Evolutionary conservation across 2,888 invertebrate genomes (phyloP).

Genomic region (Cryptocephalus primarius): DNA sequence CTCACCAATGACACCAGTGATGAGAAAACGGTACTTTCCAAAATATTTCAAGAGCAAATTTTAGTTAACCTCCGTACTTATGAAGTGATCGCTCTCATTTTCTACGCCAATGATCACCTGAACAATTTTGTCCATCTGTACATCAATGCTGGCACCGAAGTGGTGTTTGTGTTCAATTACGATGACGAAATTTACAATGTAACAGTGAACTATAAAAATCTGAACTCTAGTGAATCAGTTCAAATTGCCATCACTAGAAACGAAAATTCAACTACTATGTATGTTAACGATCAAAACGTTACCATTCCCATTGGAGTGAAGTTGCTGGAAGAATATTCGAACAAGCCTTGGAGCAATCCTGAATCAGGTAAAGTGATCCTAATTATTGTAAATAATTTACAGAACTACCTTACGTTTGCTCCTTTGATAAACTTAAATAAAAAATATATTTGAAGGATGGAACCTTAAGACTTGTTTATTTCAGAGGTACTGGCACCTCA

Average conservation of each 20-base stretch:
- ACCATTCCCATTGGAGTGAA: conserved; percentile 58
- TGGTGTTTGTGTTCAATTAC: conserved; percentile 77
- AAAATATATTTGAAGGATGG: too few species aligned
- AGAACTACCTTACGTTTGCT: too few species aligned
- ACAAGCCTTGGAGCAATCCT: conserved; percentile 79
- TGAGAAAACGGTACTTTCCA: conserved; percentile 52
- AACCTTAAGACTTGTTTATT: background rate
- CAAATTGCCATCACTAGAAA: conserved; percentile 78
- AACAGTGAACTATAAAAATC: conserved; percentile 60
- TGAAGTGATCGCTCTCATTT: conserved; percentile 65
- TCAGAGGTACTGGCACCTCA: conserved; percentile 79
- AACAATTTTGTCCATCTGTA: conserved; percentile 89
- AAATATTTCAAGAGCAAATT: conserved; percentile 68
- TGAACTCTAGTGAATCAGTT: conserved; percentile 73
- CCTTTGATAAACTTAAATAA: too few species aligned
- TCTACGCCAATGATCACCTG: conserved; percentile 86
- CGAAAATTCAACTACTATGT: conserved; percentile 60
- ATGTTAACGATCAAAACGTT: conserved; percentile 68
- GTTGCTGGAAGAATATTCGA: conserved; percentile 65
- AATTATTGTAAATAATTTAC: background rate
- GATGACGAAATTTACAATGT: conserved; percentile 70
- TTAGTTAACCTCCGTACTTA: conserved; percentile 86
- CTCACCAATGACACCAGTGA: conserved; percentile 39
- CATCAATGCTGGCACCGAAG: conserved; percentile 65
- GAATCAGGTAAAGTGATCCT: conserved; percentile 49